Conservation (phyloP, 2,113 vertebrate species). For the Danionella cerebrum region DNA sequence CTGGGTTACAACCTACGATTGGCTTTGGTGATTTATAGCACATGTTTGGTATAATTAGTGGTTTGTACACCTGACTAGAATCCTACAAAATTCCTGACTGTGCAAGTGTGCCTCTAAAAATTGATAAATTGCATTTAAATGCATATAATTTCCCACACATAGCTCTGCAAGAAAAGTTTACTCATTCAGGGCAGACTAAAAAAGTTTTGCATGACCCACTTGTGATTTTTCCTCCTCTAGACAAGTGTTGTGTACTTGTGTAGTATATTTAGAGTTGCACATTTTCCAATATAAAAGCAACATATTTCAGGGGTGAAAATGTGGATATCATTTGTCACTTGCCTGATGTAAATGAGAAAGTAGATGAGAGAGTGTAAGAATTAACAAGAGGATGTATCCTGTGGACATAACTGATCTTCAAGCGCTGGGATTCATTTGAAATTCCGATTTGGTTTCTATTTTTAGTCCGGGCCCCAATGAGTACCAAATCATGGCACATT, state of each 20-base stretch:
- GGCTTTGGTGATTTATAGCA: no score
- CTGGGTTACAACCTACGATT: no score
- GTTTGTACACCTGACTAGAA: no score
- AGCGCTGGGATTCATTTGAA: conserved; percentile 35
- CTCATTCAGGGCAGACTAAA: background rate
- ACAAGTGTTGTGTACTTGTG: background rate
- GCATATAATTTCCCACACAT: no score
- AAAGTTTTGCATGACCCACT: background rate
- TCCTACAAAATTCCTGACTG: no score
- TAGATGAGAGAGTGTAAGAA: conserved; percentile 1
- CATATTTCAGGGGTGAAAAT: conserved; percentile 4
- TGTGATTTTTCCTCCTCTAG: background rate
- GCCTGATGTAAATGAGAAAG: conserved; percentile 20
- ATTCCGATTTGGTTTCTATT: conserved; percentile 38
- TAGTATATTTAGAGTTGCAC: background rate
- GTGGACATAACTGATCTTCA: conserved; percentile 41
- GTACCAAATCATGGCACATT: conserved; percentile 21
- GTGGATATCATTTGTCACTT: conserved; percentile 27
- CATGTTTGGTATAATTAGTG: no score
- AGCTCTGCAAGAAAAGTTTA: background rate
- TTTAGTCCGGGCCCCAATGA: conserved; percentile 25
- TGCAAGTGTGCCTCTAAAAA: no score
- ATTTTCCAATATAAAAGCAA: background rate
- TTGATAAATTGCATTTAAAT: no score
- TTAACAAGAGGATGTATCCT: conserved; percentile 31